Evolutionary conservation across 2,888 invertebrate species (phyloP).

Genomic region (Phlogophora meticulosa): DNA sequence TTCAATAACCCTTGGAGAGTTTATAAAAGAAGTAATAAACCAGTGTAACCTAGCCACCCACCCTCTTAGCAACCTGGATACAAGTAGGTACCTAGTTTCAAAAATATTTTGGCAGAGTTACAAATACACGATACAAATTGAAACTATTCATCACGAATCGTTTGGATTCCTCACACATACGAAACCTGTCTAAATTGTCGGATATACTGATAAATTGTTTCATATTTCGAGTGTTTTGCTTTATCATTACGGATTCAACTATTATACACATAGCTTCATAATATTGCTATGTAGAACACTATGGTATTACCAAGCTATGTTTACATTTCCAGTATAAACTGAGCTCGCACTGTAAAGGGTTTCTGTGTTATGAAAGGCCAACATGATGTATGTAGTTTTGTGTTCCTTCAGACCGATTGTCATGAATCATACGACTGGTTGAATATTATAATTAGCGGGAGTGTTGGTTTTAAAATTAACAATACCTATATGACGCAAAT

Average conservation of each 20-base stretch:
- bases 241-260: conserved; percentile 31
- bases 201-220: conserved; percentile 53
- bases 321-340: neutral
- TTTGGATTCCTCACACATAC: conserved; percentile 49
- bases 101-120: conserved; percentile 49
- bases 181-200: conserved; percentile 44
- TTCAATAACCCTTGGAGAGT: too few relatives aligned
- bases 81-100: neutral
- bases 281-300: too few relatives aligned
- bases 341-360: neutral
- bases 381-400: neutral
- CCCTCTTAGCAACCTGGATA: neutral
- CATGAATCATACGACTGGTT: conserved; percentile 36
- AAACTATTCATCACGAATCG: conserved; percentile 40
- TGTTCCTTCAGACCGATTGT: neutral
- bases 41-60: too few relatives aligned
- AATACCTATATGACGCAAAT: conserved; percentile 39
- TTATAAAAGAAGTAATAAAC: too few relatives aligned
- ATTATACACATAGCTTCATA: neutral
- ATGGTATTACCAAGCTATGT: neutral
- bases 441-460: conserved; percentile 40
- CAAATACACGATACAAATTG: conserved; percentile 43
- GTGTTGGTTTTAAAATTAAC: conserved; percentile 51
- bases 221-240: conserved; percentile 49
- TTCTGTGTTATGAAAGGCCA: neutral